These are phyloP conservation scores for Heteropelma amictum DNA, from an alignment of 2,888 invertebrate genomes.

Conservation along the genomic window DNA sequence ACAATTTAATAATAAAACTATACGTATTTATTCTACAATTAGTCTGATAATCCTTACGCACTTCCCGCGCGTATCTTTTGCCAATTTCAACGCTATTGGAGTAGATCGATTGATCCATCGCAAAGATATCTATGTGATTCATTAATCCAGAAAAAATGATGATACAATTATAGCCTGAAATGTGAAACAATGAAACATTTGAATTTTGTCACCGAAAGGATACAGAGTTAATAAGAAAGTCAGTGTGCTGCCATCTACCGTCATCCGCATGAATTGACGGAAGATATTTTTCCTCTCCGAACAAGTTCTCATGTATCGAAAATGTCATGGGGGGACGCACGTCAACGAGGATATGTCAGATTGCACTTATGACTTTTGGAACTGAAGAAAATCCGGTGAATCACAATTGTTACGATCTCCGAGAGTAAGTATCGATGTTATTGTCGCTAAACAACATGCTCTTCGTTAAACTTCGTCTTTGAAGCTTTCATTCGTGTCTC, in stretches of 20 bases:
- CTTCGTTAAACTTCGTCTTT: not conserved
- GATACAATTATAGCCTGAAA: too few species aligned
- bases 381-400: slow-evolving; percentile 48
- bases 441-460: not conserved
- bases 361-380: slow-evolving; percentile 63
- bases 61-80: too few species aligned
- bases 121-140: too few species aligned
- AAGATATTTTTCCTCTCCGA: not conserved
- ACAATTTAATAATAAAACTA: too few species aligned
- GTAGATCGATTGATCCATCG: too few species aligned
- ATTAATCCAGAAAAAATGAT: too few species aligned
- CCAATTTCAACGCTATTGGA: too few species aligned
- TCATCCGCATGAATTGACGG: not conserved
- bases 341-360: slow-evolving; percentile 63
- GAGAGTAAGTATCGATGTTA: slow-evolving; percentile 23
- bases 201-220: too few species aligned
- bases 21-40: too few species aligned
- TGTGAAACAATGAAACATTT: too few species aligned
- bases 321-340: slow-evolving; percentile 37
- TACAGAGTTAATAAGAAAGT: too few species aligned
- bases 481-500: not conserved
- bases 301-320: not conserved
- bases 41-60: too few species aligned
- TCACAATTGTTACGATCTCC: slow-evolving; percentile 41
- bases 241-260: not conserved